Conservation (phyloP, 2,113 vertebrate species). For the Bambusicola thoracicus region DNA sequence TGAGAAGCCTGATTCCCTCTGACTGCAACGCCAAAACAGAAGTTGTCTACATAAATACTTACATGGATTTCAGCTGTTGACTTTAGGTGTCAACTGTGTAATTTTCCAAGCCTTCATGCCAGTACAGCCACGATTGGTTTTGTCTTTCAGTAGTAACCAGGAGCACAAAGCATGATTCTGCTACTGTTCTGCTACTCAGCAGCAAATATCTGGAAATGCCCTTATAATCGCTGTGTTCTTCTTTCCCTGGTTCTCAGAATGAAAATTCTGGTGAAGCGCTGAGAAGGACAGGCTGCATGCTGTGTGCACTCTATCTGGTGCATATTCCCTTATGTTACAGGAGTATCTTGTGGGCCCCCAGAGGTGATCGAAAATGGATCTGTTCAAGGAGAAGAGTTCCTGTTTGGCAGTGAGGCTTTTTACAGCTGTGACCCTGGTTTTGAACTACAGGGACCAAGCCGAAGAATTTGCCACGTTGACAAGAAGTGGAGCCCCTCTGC, state of each 20-base stretch:
- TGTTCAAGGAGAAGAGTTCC: slow-evolving; percentile 48
- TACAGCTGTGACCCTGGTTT: slow-evolving; percentile 73
- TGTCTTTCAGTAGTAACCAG: background rate
- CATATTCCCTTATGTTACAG: slow-evolving; percentile 20
- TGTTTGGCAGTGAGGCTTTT: slow-evolving; percentile 64
- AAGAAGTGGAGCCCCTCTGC: slow-evolving; percentile 65
- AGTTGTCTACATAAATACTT: background rate
- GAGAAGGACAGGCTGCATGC: background rate
- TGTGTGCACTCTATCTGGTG: background rate
- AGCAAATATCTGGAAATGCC: background rate
- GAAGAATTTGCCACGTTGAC: slow-evolving; percentile 72
- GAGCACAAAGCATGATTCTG: background rate
- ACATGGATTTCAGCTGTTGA: background rate
- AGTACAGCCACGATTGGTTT: background rate
- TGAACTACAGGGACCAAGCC: slow-evolving; percentile 70
- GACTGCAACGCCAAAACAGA: background rate
- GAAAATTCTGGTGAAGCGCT: background rate
- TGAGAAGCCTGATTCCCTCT: background rate
- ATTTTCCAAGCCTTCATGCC: background rate
- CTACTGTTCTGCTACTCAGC: background rate
- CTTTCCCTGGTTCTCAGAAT: background rate
- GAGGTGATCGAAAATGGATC: slow-evolving; percentile 66
- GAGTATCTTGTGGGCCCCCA: slow-evolving; percentile 60
- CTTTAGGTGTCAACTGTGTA: background rate
- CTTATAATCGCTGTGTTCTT: background rate